Conservation (phyloP, 2,888 invertebrate genomes). For the Leptopilina drosophilae region DNA sequence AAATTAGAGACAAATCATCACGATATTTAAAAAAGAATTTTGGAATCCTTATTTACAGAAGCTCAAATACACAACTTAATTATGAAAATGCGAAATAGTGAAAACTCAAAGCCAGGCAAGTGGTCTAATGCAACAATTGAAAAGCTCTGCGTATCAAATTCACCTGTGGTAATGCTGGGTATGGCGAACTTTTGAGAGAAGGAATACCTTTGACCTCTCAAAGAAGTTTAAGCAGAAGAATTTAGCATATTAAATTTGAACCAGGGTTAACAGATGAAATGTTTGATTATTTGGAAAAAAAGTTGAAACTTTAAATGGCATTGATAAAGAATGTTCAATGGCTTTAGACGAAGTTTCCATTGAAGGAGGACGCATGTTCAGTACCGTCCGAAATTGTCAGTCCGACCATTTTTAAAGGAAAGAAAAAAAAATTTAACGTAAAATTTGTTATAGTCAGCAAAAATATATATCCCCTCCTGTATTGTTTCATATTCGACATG, state of each 20-base stretch:
- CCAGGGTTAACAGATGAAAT: slow-evolving; percentile 39
- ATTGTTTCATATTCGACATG: too few species aligned
- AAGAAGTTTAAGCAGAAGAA: slow-evolving; percentile 48
- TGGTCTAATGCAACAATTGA: slow-evolving; percentile 12
- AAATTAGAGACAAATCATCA: background rate
- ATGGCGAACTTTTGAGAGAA: slow-evolving; percentile 48
- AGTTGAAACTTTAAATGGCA: slow-evolving; percentile 21
- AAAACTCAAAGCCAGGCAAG: background rate
- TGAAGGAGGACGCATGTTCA: background rate
- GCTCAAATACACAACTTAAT: background rate
- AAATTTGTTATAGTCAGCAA: too few species aligned
- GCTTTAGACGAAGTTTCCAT: slow-evolving; percentile 47
- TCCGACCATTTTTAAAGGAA: too few species aligned
- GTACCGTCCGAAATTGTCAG: too few species aligned
- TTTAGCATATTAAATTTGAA: slow-evolving; percentile 50
- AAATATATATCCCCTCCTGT: too few species aligned
- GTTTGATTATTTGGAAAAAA: slow-evolving; percentile 40
- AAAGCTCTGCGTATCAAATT: slow-evolving; percentile 1
- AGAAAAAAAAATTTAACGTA: too few species aligned
- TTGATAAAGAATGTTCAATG: slow-evolving; percentile 41
- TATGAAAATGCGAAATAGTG: background rate
- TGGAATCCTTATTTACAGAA: background rate
- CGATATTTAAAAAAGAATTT: background rate
- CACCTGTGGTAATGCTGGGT: slow-evolving; percentile 50
- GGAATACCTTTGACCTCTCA: slow-evolving; percentile 49